Percentiles rank a stretch among this genome's conserved stretches.
phyloP scores from a whole-genome alignment of 2,113 vertebrate genomes.

The Eurystomus gularis region DNA sequence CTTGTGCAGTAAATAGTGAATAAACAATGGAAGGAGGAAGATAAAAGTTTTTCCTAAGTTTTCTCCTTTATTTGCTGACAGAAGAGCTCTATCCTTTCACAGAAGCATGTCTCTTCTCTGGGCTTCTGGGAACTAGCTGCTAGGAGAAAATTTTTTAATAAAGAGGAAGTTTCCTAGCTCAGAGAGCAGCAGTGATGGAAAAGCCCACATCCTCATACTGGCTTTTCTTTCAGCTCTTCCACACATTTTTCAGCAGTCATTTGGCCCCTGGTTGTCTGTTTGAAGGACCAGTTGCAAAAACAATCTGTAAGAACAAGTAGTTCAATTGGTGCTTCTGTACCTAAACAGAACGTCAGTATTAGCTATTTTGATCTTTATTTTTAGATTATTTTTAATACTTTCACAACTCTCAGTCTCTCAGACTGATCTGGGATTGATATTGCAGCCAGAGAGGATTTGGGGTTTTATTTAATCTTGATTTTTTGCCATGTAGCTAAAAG shows the following conservation, averaged over 20 bases:
- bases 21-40: not conserved
- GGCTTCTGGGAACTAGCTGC: not conserved
- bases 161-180: not conserved
- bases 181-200: not conserved
- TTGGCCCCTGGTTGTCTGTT: not conserved
- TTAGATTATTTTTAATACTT: not conserved
- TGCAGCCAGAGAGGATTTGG: not conserved
- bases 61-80: not conserved
- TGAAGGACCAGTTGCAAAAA: not conserved
- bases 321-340: not conserved
- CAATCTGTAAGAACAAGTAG: not conserved
- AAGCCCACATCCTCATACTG: not conserved
- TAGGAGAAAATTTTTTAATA: not conserved
- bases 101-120: not conserved
- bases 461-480: not conserved
- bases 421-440: not conserved
- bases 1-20: not conserved
- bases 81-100: not conserved
- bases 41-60: not conserved
- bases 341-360: not conserved
- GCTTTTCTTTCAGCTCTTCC: not conserved
- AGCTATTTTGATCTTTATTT: not conserved
- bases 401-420: not conserved
- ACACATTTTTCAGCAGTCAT: not conserved
- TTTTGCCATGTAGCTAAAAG: not conserved